Base-by-base conservation (phyloP, 2,113 vertebrate species). In the Sturnus vulgaris region DNA sequence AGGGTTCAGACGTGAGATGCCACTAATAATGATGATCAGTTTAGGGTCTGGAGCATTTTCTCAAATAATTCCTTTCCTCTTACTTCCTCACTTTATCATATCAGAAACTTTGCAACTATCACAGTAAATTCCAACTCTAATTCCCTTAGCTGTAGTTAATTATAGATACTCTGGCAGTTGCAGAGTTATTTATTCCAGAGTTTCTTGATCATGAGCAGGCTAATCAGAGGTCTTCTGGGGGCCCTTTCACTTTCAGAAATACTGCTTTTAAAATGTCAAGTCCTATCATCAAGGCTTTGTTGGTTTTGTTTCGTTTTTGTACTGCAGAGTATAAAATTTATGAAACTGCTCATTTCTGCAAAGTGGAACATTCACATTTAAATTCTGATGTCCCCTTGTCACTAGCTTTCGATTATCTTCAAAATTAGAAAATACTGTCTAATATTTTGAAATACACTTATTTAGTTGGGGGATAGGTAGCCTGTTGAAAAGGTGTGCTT, bases 211-310 rank as follows among this genome's bases (percentile, higher is more conserved):
- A 20, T 53, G 64, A 86, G 82, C n/a, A 22, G 47, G 68, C 85
- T 94, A 78, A 92, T 83, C 52, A 68, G 56, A 86, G 68, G 57
- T 75, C 88, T 90, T 90, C 50, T 71, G 82, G 56, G 61, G 60
- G 20, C n/a, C 52, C 52, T 86, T 90, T 87, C 35, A 55, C 60
- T 88, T 94, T 57, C 72, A 94, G 82, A 95, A 96, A 81, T 37
- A 46, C 20, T 88, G 72, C 71, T 95, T 92, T 93, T 92, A 90
- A 95, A 86, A 75, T 71, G 76, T 88, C 86, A 81, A 64, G 14
- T 92, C 40, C 44, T 64, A 88, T 86, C 72, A 78, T 60, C 60
- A 73, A 81, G 72, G 65, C 35, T 65, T 79, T 47, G 19, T 39
- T 72, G 23, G 42, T 2, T 94, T 84, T 88, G 18, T 86, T 96